Evolutionary conservation across 2,888 invertebrate species (phyloP), one percentile per base, ranked within the genome.

Genomic region (Cheilosia vernalis): DNA sequence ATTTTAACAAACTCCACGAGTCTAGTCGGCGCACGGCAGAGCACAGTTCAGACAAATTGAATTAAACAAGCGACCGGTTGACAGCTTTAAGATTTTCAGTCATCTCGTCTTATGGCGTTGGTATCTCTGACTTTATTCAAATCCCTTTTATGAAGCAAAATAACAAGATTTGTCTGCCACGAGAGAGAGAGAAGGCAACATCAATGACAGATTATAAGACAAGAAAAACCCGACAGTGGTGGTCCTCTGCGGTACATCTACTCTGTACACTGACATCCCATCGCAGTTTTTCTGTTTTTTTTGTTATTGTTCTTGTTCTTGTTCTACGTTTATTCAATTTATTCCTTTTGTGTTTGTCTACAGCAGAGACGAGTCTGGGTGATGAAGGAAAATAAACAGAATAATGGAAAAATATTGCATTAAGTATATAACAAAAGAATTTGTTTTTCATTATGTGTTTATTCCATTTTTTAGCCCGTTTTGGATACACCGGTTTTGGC

Each of bases 201-300:
- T 6, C 27, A 27, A 27, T 27, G 27, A 6, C 27, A 42, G 49
- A 66, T 24, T 37, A 60, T 51, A 53, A 55, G 51, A 24, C 64
- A 66, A 53, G 44, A 33, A 70, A 66, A 73, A 67, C 60, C 44
- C 60, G 74, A 74, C 79, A 60, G 40, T 30, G 53, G 53, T 67
- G 67, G 66, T 80, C 60, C 60, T 80, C 30, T 73, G 60, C 40
- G 79, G 79, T 79, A 60, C 60, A 53, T 79, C 58, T 49, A 58
- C 49, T 47, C 37, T 10, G 37, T 37, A 17, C 17, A 64, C 53
- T 42, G 64, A 60, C 73, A 66, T 58, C 60, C 42, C 44, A 60
- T 64, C 72, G 66, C 44, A 15, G n/a, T 64, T 51, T n/a, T 6
- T 42, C 10, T 76, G 13, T 19, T 6, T 44, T 17, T 7, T 30